Evolutionary conservation across 2,888 invertebrate species (phyloP), one percentile per base, ranked within the genome.

Genomic region (Micropterix aruncella): DNA sequence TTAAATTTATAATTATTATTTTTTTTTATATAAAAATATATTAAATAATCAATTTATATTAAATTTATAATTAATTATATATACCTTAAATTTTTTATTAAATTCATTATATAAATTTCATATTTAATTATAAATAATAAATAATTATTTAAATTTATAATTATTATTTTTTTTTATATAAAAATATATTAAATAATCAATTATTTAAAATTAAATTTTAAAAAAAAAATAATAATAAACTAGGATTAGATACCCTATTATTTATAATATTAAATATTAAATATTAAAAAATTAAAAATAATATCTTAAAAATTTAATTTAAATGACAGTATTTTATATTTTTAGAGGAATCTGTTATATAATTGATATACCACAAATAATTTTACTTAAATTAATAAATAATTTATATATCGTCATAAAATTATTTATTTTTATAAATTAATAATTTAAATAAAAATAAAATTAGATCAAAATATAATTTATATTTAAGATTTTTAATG

Each of bases 401-500:
- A 56, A 51, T 57, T 61, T 63, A 55, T 62, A 62, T 65, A 65
- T 57, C 63, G 56, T 58, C 56, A 62, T 65, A 56, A 54, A 54
- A 52, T 55, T 54, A 60, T 55, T 56, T 60, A 63, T 59, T 64
- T 68, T 60, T 52, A 64, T 56, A 57, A 68, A 66, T 50, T 58
- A 62, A 52, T 72, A 62, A 65, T 67, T 63, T 73, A 66, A 66
- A 53, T 51, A 61, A 65, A 70, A 60, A 60, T 63, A 65, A 76
- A 73, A 68, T 77, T 79, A 80, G 73, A 75, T 80, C 79, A 79
- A 79, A 77, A 74, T 80, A 75, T 70, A 80, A 77, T 70, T 70
- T 65, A 78, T 78, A 66, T 58, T 68, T 70, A 73, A n/a, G n/a
- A n/a, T n/a, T n/a, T n/a, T n/a, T n/a, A n/a, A n/a, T n/a, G n/a